Evolutionary conservation across 2,797 vertebrate genomes (phyloP).

Genomic region (Enteromius unitaeniatus): DNA sequence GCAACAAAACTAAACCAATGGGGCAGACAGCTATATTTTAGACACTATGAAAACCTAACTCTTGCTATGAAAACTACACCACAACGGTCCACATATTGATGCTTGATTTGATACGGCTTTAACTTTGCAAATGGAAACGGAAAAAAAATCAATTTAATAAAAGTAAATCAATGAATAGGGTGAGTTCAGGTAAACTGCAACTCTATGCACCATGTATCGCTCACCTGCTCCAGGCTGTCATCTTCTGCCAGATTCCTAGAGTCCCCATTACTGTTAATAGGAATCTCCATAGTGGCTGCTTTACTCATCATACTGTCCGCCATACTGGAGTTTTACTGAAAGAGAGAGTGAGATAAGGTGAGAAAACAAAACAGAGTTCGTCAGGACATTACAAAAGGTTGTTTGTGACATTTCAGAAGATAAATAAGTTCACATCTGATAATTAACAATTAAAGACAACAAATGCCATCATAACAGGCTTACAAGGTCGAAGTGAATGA

Average conservation of each 20-base stretch:
- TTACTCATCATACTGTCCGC: constrained; percentile 89
- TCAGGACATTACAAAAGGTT: not conserved
- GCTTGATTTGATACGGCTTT: not conserved
- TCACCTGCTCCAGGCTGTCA: constrained; percentile 87
- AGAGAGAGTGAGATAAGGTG: constrained; percentile 26
- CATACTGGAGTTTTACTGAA: constrained; percentile 80
- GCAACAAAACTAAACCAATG: constrained; percentile 5
- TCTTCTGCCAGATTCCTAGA: constrained; percentile 82
- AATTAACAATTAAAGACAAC: constrained; percentile 16
- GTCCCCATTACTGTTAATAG: constrained; percentile 87
- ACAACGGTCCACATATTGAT: not conserved
- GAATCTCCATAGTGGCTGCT: constrained; percentile 90
- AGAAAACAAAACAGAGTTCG: not conserved
- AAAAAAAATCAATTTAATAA: not conserved
- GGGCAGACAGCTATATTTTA: not conserved
- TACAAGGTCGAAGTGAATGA: not conserved
- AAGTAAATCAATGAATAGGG: not conserved
- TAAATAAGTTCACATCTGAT: not conserved
- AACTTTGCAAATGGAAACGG: not conserved
- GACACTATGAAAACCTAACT: not conserved
- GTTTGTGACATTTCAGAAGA: constrained; percentile 2
- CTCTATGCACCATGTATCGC: not conserved
- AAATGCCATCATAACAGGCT: not conserved
- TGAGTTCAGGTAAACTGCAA: not conserved
- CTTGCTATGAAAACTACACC: too few relatives aligned